A percentile compares a stretch with the other conserved stretches of the same genome.
Conservation (phyloP, 2,888 invertebrate species). For the Chrysolina americana region DNA sequence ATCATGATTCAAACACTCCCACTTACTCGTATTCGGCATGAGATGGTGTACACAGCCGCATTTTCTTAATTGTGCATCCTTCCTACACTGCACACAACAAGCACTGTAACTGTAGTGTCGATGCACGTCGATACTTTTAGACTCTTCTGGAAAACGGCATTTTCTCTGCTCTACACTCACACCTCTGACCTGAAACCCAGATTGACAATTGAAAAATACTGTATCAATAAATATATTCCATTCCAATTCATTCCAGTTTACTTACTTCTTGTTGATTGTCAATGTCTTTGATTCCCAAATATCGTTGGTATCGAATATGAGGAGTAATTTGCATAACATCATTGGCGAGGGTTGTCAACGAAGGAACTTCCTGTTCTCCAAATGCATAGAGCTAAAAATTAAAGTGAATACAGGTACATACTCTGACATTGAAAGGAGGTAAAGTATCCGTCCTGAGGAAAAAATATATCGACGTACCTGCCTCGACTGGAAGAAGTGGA, state of each 20-base stretch:
- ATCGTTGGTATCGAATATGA: constrained; percentile 71
- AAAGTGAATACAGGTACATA: no score
- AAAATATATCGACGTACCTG: no score
- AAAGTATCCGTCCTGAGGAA: no score
- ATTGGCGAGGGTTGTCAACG: constrained; percentile 76
- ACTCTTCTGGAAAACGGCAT: constrained; percentile 81
- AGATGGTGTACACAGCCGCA: constrained; percentile 82
- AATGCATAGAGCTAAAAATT: constrained; percentile 74
- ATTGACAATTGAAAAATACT: no score
- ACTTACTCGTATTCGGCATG: constrained; percentile 76
- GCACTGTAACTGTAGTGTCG: constrained; percentile 81
- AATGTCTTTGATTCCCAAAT: constrained; percentile 72
- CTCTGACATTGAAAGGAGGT: no score
- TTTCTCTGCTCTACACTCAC: constrained; percentile 77
- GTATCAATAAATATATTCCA: no score
- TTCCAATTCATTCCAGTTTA: background rate
- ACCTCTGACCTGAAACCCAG: constrained; percentile 68
- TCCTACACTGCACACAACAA: constrained; percentile 81
- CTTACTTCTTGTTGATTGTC: constrained; percentile 77
- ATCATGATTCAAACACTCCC: background rate
- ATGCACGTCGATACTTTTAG: constrained; percentile 73
- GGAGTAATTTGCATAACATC: constrained; percentile 75
- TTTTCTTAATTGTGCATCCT: constrained; percentile 74
- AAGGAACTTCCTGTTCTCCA: constrained; percentile 80
- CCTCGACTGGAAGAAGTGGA: no score